These are phyloP conservation scores for Borostomias antarcticus DNA, from an alignment of 2,797 vertebrate genomes.

Conservation along the genomic window DNA sequence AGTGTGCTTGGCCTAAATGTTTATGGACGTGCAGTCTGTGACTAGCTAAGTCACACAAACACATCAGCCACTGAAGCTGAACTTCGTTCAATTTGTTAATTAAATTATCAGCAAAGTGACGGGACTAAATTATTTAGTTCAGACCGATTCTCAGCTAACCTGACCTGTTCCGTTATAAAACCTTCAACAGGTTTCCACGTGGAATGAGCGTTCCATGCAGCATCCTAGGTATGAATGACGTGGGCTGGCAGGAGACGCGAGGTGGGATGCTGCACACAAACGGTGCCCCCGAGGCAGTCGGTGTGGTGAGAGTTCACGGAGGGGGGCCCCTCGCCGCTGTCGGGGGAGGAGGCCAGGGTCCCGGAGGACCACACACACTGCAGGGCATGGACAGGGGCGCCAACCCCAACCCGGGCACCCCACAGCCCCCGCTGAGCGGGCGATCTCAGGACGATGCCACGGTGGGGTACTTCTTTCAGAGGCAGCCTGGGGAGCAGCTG, in stretches of 20 bases:
- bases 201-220: constrained; percentile 83
- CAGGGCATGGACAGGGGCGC: constrained; percentile 70
- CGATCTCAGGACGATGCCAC: constrained; percentile 76
- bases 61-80: too few relatives aligned
- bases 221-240: constrained; percentile 83
- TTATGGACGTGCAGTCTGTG: background rate
- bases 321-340: constrained; percentile 65
- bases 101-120: background rate
- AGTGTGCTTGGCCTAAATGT: too few relatives aligned
- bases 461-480: constrained; percentile 80
- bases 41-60: constrained; percentile 32
- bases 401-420: constrained; percentile 62
- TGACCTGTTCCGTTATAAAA: background rate
- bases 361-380: constrained; percentile 64
- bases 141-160: background rate
- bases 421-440: constrained; percentile 72
- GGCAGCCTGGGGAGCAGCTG: constrained; percentile 76
- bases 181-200: constrained; percentile 67
- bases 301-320: constrained; percentile 66
- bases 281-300: constrained; percentile 71
- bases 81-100: too few relatives aligned
- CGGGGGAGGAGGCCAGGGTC: constrained; percentile 58
- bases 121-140: background rate
- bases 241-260: constrained; percentile 83
- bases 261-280: constrained; percentile 78